Evolutionary conservation across 2,113 vertebrate genomes (phyloP).

Genomic region (Eulacestoma nigropectus): DNA sequence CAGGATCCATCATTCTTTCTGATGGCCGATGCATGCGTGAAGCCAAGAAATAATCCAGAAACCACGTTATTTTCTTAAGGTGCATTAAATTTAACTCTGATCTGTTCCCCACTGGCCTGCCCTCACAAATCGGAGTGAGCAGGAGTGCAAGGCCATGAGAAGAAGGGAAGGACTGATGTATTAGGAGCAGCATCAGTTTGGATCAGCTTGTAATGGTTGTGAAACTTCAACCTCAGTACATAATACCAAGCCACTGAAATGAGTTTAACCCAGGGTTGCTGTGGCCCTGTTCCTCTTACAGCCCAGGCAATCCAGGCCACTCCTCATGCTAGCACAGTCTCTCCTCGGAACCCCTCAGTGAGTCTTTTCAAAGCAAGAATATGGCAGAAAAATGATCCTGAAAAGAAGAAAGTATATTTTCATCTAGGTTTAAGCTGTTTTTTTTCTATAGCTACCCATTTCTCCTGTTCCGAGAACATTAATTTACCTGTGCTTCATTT

Average conservation of each 20-base stretch:
- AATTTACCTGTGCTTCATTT: not conserved
- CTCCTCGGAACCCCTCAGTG: not conserved
- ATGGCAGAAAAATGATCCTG: not conserved
- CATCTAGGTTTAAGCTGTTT: not conserved
- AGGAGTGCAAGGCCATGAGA: fast-evolving
- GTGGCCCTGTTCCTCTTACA: not conserved
- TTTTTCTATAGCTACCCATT: not conserved
- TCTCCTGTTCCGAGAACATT: not conserved
- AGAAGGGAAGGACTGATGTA: not conserved
- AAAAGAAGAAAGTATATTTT: not conserved
- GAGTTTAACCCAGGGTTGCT: not conserved
- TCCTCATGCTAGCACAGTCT: not conserved
- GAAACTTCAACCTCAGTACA: not conserved
- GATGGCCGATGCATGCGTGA: not conserved
- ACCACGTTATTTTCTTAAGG: not conserved
- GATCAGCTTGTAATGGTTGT: not conserved
- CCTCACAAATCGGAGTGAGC: not conserved
- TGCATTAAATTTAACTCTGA: not conserved
- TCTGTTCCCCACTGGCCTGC: not conserved
- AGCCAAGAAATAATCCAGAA: not conserved
- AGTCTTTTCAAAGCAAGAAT: not conserved
- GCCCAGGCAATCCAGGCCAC: not conserved
- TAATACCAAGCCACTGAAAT: not conserved
- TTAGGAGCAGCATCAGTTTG: not conserved
- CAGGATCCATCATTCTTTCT: not conserved